Conservation (phyloP, 1,140 invertebrate species). For the Uloborus diversus region DNA sequence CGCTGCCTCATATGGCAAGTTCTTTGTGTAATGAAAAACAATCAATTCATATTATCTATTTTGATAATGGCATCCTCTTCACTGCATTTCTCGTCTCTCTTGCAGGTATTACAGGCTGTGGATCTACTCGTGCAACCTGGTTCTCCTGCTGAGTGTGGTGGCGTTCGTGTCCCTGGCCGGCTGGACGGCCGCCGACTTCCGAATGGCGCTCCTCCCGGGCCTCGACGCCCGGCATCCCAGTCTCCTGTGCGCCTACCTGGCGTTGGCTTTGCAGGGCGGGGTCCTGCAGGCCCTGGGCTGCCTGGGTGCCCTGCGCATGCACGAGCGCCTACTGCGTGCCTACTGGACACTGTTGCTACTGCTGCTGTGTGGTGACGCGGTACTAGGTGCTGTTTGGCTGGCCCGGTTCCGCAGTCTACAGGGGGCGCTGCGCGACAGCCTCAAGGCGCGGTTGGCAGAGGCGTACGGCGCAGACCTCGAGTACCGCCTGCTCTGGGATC, state of each 20-base stretch:
- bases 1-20: too few species aligned
- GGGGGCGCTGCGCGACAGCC: conserved; percentile 74
- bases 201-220: conserved; percentile 73
- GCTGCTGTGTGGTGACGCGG: conserved; percentile 81
- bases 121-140: conserved; percentile 92
- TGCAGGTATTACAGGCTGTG: conserved; percentile 85
- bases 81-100: neutral
- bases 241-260: conserved; percentile 84
- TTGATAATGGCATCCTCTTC: too few species aligned
- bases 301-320: conserved; percentile 79
- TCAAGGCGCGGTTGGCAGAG: conserved; percentile 70
- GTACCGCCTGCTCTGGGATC: conserved; percentile 83
- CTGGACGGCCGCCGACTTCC: conserved; percentile 72
- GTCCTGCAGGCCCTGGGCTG: conserved; percentile 79
- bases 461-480: conserved; percentile 76
- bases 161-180: conserved; percentile 81
- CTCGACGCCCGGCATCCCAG: conserved; percentile 76
- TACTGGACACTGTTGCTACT: conserved; percentile 85
- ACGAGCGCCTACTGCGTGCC: conserved; percentile 80
- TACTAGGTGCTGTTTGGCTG: conserved; percentile 87
- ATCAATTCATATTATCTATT: too few species aligned
- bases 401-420: conserved; percentile 81
- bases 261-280: conserved; percentile 73
- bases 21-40: too few species aligned
- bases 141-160: conserved; percentile 80